Base-by-base conservation (phyloP, 2,797 vertebrate species). In the Scleropages formosus region DNA sequence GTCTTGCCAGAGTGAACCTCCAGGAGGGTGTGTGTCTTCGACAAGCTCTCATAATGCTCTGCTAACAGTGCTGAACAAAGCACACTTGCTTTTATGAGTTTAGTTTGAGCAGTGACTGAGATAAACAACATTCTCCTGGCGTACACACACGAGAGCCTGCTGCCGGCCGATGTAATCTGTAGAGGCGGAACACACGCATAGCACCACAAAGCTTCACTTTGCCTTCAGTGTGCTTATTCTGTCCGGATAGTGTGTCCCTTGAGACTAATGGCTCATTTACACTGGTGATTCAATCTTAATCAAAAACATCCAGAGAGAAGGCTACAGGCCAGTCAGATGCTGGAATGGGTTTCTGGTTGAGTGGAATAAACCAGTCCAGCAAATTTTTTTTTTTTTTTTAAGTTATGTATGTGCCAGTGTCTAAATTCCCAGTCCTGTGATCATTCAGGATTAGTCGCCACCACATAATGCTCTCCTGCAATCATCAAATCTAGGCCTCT, bases 261-360 rank as follows among this genome's bases (percentile, higher is more conserved):
- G 26, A 58, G 49, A 22, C 49, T 71, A 71, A 71, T 71, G 69
- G 51, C 69, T 39, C 51, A 31, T 71, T 71, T 70, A 56, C 49
- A 56, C 22, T 46, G 24, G 86, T 85, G 84, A 90, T 84, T 90
- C 83, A 79, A 78, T 81, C 84, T 84, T 85, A 90, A 90, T 88
- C 81, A 81, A 83, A 84, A 81, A 75, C 49, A 72, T 80, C 75
- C 83, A 76, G 83, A 80, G 77, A 82, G 76, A 78, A 46, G 53
- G 58, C 44, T 26, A 27, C 65, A 62, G 44, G 20, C 74, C 16
- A 78, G 74, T 77, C 83, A 81, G 75, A 80, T 83, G 78, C 80
- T 68, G 82, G 78, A 69, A 79, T 76, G 79, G 83, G 83, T 84
- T 79, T 85, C 80, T 68, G 78, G 60, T 8, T 68, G 81, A 76